Base-by-base conservation (phyloP, 2,797 vertebrate genomes). In the Cryptoprocta ferox region DNA sequence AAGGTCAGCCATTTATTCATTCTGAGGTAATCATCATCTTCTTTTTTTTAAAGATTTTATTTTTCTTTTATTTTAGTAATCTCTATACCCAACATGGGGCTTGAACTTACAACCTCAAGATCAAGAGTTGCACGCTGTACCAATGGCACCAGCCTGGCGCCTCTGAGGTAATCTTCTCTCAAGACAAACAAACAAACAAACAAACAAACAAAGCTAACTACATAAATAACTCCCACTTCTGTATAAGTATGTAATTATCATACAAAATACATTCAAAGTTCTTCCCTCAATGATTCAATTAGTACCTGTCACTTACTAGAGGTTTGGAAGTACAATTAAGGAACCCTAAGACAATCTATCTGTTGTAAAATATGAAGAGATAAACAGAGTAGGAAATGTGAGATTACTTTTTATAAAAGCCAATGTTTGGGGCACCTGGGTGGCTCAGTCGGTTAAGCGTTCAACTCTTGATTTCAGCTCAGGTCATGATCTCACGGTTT, bases 341-440 rank as follows among this genome's bases (percentile, higher is more conserved):
- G 76, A 96, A 48, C 63, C 39, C 84, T 89, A 80, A 85, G 68
- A 94, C 9, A 93, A 93, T 85, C 24, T 81, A 53, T 35, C 81
- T 94, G 85, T 56, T 92, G 48, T 88, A 96, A 96, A 96, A 97
- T 96, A 97, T n/a, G 16, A 80, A 94, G 24, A 24, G 19, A 86
- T 59, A 96, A 96, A 82, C n/a, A 92, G 2, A 92, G 2, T 32
- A 80, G 65, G 78, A 92, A 89, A 91, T 76, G 45, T 56, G 78
- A 93, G 48, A 96, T 84, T 37, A 42, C 61, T 94, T 93, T 92
- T 92, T 70, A 78, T 80, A 95, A 96, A 95, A 96, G 76, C 39
- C 78, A 89, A 59, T 37, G 42, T 79, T n/a, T n/a, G n/a, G n/a
- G n/a, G n/a, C n/a, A n/a, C n/a, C n/a, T n/a, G n/a, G n/a, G n/a